Evolutionary conservation across 2,888 invertebrate genomes (phyloP).

Genomic region (Euplagia quadripunctaria): DNA sequence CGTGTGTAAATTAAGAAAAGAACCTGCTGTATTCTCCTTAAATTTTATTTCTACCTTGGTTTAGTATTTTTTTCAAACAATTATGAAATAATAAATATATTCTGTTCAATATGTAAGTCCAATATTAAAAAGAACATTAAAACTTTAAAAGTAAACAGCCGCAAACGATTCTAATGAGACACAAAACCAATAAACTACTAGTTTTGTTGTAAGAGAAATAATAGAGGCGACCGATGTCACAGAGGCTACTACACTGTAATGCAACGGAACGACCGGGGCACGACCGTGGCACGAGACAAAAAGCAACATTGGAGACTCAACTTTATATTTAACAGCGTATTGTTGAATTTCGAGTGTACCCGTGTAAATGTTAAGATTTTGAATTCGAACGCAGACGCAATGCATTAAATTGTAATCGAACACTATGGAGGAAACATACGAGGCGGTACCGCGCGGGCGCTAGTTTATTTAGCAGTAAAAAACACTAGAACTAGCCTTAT

Average conservation of each 20-base stretch:
- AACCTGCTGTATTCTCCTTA: neutral
- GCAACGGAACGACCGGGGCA: constrained; percentile 73
- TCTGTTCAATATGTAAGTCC: neutral
- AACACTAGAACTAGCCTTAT: constrained; percentile 50
- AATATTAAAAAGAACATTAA: constrained; percentile 32
- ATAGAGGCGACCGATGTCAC: constrained; percentile 68
- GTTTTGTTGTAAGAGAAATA: constrained; percentile 69
- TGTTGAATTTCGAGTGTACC: constrained; percentile 47
- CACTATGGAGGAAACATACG: constrained; percentile 66
- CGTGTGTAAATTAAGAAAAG: neutral
- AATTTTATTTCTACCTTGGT: neutral
- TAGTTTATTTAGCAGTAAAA: constrained; percentile 54
- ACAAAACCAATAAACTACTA: constrained; percentile 63
- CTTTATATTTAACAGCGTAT: constrained; percentile 37
- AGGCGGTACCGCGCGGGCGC: constrained; percentile 46
- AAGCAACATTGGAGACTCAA: constrained; percentile 33
- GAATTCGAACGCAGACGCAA: constrained; percentile 74
- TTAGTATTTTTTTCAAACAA: neutral
- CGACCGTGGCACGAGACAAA: constrained; percentile 53
- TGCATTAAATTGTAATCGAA: constrained; percentile 87
- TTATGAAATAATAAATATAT: neutral
- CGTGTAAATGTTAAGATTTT: constrained; percentile 66
- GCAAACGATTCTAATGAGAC: constrained; percentile 61
- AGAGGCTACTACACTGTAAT: constrained; percentile 70
- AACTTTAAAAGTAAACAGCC: constrained; percentile 46